phyloP scores from a whole-genome alignment of 2,888 invertebrate species.

The Drymonia ruficornis region DNA sequence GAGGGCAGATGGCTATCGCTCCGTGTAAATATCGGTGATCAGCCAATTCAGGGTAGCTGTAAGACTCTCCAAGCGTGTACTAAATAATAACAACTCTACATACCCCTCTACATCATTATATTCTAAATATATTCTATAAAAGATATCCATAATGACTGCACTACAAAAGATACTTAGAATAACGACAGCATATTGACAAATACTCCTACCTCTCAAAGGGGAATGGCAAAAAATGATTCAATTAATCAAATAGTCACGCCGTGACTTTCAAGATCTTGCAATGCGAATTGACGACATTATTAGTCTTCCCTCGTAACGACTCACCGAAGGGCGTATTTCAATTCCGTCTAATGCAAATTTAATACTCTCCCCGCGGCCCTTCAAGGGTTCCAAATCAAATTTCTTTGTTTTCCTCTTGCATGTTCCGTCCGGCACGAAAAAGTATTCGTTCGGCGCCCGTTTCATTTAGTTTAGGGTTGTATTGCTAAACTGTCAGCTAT shows the following conservation, averaged over 20 bases:
- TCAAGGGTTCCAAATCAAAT: constrained; percentile 72
- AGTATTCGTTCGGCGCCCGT: constrained; percentile 35
- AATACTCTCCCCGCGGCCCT: constrained; percentile 74
- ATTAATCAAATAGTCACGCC: constrained; percentile 81
- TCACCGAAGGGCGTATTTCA: constrained; percentile 82
- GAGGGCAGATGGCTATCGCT: too few species aligned
- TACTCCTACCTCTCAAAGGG: constrained; percentile 42
- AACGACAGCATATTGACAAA: constrained; percentile 47
- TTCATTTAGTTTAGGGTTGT: constrained; percentile 66
- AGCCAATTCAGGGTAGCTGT: too few species aligned
- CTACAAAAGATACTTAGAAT: constrained; percentile 24
- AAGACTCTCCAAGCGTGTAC: too few species aligned
- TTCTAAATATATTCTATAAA: too few species aligned
- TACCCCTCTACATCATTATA: too few species aligned
- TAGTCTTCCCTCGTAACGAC: constrained; percentile 76
- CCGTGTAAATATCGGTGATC: too few species aligned
- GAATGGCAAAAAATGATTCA: constrained; percentile 74
- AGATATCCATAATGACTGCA: constrained; percentile 6
- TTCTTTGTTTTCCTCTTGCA: constrained; percentile 73
- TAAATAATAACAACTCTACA: too few species aligned
- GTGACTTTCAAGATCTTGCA: constrained; percentile 74
- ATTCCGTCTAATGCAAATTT: constrained; percentile 84
- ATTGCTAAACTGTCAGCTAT: constrained; percentile 69
- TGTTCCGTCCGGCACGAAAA: constrained; percentile 27
- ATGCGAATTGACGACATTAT: constrained; percentile 79